Evolutionary conservation across 2,888 invertebrate genomes (phyloP), one percentile per base, ranked within the genome.

Genomic region (Paralinhomoeus sp.): DNA sequence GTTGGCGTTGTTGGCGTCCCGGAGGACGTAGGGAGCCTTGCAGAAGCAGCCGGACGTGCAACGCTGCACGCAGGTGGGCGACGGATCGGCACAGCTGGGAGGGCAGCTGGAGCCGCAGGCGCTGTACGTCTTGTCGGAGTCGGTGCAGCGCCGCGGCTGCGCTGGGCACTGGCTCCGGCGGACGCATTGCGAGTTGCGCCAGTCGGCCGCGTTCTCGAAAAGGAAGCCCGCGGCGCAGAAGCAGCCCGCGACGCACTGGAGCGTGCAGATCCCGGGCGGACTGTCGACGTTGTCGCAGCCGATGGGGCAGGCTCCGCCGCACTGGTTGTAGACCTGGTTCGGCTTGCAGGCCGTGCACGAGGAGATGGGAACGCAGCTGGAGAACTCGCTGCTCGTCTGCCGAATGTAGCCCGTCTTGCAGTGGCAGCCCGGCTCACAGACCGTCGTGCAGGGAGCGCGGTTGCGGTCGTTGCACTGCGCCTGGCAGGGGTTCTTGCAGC

Each of bases 81-180:
- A 20, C 20, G 20, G 41, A 24, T 40, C 2, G 39, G 41, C 21
- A 17, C 39, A 39, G 3, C 36, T 36, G 37, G 41, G 24, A 18
- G 49, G 49, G 38, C 50, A 50, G 13, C 49, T 46, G 23, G 42
- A 44, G 5, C 49, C 50, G 34, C 50, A 50, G 7, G 40, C 45
- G 13, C 38, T 46, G 35, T 45, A 51, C 13, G 18, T 24, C 33
- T 39, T 23, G 17, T 3, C 18, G 37, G 37, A 2, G 37, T 37
- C 37, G 22, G 3, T 37, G 37, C 37, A 37, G 9, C 7, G 5
- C 27, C 7, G 7, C 27, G 27, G 27, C 7, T 9, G 12, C 7
- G 27, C 12, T 5, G 27, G 7, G 27, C 27, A 27, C 7, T 27
- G 7, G 27, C 27, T 27, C 27, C 27, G 5, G 27, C 7, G 27